These are phyloP conservation scores for Acanthurus lineatus DNA, from an alignment of 2,797 vertebrate genomes.

Conservation along the genomic window DNA sequence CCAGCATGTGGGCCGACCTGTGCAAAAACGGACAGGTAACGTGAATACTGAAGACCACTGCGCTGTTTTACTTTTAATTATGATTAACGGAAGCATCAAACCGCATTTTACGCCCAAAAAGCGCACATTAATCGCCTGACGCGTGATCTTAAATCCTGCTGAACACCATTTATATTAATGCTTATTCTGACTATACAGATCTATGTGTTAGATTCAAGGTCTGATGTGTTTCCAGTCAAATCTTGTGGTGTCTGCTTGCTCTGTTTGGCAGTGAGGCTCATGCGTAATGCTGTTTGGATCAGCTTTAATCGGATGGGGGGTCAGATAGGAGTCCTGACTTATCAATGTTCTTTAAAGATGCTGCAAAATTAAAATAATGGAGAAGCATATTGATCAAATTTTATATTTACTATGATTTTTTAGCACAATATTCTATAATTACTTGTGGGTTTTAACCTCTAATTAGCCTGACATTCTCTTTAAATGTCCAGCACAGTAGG, in stretches of 20 bases:
- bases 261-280: conserved; percentile 18
- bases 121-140: background rate
- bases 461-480: background rate
- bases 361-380: background rate
- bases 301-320: conserved; percentile 6
- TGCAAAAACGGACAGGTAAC: conserved; percentile 97
- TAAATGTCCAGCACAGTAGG: background rate
- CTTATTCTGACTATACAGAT: background rate
- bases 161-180: background rate
- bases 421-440: background rate
- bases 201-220: background rate
- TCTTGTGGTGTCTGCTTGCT: background rate
- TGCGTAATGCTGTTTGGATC: conserved; percentile 43
- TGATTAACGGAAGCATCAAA: too few species aligned
- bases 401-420: background rate
- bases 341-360: background rate
- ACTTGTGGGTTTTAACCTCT: background rate
- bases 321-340: background rate
- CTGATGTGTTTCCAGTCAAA: background rate
- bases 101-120: conserved; percentile 52
- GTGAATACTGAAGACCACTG: fast-evolving
- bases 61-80: background rate
- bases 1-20: conserved; percentile 99
- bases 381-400: background rate
- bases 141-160: background rate